Evolutionary conservation across 2,113 vertebrate genomes (phyloP).

Genomic region (Hippocampus zosterae): DNA sequence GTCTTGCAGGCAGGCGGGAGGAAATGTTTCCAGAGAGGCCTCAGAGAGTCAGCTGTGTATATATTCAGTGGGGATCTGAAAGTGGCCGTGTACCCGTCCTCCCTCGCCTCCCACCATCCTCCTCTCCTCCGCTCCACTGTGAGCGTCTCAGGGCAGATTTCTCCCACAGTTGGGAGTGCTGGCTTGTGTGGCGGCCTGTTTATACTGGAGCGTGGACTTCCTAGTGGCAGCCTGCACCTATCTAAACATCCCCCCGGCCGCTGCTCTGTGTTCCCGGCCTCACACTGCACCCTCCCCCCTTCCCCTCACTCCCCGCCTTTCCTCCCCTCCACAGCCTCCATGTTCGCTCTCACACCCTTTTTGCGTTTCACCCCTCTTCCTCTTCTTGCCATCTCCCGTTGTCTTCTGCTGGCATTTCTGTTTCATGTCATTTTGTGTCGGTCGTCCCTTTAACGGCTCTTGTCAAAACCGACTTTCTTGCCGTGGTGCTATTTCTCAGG

Average conservation of each 20-base stretch:
- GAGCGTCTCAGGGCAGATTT: slow-evolving; percentile 72
- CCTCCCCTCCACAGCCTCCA: slow-evolving; percentile 27
- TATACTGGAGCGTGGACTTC: slow-evolving; percentile 81
- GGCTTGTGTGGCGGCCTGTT: slow-evolving; percentile 78
- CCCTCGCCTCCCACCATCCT: slow-evolving; percentile 46
- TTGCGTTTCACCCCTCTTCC: slow-evolving; percentile 33
- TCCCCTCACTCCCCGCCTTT: slow-evolving; percentile 25
- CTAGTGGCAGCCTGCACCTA: slow-evolving; percentile 84
- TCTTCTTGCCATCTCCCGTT: slow-evolving; percentile 1
- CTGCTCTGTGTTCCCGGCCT: slow-evolving; percentile 74
- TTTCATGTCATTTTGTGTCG: slow-evolving; percentile 1
- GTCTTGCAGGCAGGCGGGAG: slow-evolving; percentile 41
- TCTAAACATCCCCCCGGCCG: slow-evolving; percentile 80
- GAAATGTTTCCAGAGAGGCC: slow-evolving; percentile 63
- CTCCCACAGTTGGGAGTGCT: slow-evolving; percentile 79
- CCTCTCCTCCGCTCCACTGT: slow-evolving; percentile 55
- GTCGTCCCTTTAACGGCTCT: no score
- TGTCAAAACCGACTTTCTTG: no score
- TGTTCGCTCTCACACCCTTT: slow-evolving; percentile 54
- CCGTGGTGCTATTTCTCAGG: no score
- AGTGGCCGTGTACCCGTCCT: slow-evolving; percentile 72
- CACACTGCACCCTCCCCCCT: slow-evolving; percentile 37
- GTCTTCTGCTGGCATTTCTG: background rate
- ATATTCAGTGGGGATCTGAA: slow-evolving; percentile 69
- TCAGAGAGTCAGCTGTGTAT: slow-evolving; percentile 69